These are phyloP conservation scores for Danionella cerebrum DNA, from an alignment of 2,113 vertebrate species.

Conservation along the genomic window DNA sequence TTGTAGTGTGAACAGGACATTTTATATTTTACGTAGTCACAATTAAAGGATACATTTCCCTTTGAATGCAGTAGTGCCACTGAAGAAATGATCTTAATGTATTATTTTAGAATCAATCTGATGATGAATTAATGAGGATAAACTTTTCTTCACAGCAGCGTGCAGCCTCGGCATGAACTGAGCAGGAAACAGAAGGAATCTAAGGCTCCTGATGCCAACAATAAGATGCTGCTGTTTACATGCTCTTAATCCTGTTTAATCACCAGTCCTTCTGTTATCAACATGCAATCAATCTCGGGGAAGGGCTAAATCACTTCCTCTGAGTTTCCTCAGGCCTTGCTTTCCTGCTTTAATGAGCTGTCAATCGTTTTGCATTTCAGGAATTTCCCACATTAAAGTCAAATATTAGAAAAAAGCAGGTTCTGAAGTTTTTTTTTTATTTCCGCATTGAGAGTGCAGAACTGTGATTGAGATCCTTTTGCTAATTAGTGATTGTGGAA, in stretches of 20 bases:
- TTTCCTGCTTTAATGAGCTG: slow-evolving; percentile 12
- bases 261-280: slow-evolving; percentile 39
- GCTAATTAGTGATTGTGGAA: no score
- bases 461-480: no score
- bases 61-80: no score
- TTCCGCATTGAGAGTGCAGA: no score
- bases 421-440: no score
- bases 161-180: slow-evolving; percentile 46
- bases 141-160: slow-evolving; percentile 41
- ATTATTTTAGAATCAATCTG: slow-evolving; percentile 47
- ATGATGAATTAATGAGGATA: slow-evolving; percentile 39
- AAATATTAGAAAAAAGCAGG: no score
- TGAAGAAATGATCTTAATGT: no score
- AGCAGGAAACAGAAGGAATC: slow-evolving; percentile 44
- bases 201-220: slow-evolving; percentile 35
- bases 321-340: not conserved
- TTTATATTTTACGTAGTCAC: no score
- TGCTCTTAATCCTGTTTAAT: slow-evolving; percentile 45
- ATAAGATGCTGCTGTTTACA: slow-evolving; percentile 50
- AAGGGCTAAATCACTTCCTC: slow-evolving; percentile 37
- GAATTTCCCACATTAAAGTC: slow-evolving; percentile 11
- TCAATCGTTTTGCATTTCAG: slow-evolving; percentile 17
- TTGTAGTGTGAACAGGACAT: no score
- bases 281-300: slow-evolving; percentile 43
- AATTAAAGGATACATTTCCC: no score